Evolutionary conservation across 1,140 invertebrate species (phyloP).

Genomic region (Drosophila subobscura): DNA sequence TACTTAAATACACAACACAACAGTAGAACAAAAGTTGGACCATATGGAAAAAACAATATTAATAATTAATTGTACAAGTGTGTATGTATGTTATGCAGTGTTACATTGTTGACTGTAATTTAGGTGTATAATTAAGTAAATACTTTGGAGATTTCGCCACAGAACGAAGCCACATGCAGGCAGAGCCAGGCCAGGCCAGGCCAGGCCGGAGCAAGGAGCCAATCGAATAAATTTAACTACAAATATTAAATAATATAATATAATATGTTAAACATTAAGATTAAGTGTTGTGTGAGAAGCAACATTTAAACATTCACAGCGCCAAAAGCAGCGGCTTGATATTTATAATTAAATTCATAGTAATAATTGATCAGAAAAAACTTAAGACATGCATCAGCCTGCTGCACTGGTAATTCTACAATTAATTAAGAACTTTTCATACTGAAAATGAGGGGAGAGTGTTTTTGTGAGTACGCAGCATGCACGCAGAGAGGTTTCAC

Average conservation of each 20-base stretch:
- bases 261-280: slow-evolving; percentile 27
- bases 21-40: slow-evolving; percentile 42
- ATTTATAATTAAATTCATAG: slow-evolving; percentile 30
- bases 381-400: slow-evolving; percentile 26
- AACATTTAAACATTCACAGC: slow-evolving; percentile 66
- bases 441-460: slow-evolving; percentile 32
- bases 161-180: slow-evolving; percentile 43
- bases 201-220: slow-evolving; percentile 8
- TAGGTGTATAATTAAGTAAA: slow-evolving; percentile 57
- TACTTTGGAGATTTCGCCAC: slow-evolving; percentile 59
- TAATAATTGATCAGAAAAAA: slow-evolving; percentile 15
- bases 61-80: slow-evolving; percentile 4
- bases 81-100: slow-evolving; percentile 5
- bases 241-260: slow-evolving; percentile 43
- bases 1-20: slow-evolving; percentile 32
- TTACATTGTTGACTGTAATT: slow-evolving; percentile 27
- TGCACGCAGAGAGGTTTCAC: slow-evolving; percentile 29
- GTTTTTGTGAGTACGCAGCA: slow-evolving; percentile 11
- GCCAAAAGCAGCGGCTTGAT: slow-evolving; percentile 32
- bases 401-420: slow-evolving; percentile 35
- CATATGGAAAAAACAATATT: slow-evolving; percentile 21
- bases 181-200: slow-evolving; percentile 27
- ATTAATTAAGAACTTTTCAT: slow-evolving; percentile 32
- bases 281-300: slow-evolving; percentile 24
- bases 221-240: slow-evolving; percentile 33